These are phyloP conservation scores for Pyxicephalus adspersus DNA, from an alignment of 2,113 vertebrate genomes.

Conservation along the genomic window DNA sequence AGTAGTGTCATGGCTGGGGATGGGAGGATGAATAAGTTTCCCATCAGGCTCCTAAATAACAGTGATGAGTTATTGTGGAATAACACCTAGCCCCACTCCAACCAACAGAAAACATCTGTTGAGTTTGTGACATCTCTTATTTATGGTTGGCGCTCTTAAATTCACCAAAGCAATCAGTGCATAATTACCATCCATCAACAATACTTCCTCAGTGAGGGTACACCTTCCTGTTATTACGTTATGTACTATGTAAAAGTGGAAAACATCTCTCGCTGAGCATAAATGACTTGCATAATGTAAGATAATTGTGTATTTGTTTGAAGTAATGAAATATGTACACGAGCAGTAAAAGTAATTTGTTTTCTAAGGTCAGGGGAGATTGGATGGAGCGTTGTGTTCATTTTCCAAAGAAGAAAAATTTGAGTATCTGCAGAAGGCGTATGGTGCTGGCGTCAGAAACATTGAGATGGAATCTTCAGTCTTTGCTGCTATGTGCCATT, in stretches of 20 bases:
- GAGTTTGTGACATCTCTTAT: too few relatives aligned
- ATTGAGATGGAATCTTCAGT: conserved; percentile 88
- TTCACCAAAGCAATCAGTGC: background rate
- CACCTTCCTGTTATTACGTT: background rate
- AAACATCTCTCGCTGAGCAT: background rate
- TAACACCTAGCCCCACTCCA: too few relatives aligned
- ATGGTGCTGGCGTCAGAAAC: conserved; percentile 77
- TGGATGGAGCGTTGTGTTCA: conserved; percentile 83
- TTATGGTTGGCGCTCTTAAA: too few relatives aligned
- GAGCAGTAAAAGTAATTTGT: conserved; percentile 49
- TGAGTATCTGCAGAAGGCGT: conserved; percentile 81
- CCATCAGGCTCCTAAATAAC: too few relatives aligned
- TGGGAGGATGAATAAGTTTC: too few relatives aligned
- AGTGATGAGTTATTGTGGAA: too few relatives aligned
- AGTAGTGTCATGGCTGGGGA: too few relatives aligned
- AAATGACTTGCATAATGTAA: conserved; percentile 21
- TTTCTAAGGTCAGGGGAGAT: conserved; percentile 79
- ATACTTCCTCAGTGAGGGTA: too few relatives aligned
- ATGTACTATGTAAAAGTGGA: background rate
- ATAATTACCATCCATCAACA: background rate
- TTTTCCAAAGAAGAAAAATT: conserved; percentile 85
- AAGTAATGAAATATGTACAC: conserved; percentile 31
- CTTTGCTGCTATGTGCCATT: conserved; percentile 83
- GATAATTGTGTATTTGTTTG: conserved; percentile 37
- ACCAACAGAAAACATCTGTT: too few relatives aligned